Conservation (phyloP, 1,140 invertebrate genomes). For the Radopholus similis region DNA sequence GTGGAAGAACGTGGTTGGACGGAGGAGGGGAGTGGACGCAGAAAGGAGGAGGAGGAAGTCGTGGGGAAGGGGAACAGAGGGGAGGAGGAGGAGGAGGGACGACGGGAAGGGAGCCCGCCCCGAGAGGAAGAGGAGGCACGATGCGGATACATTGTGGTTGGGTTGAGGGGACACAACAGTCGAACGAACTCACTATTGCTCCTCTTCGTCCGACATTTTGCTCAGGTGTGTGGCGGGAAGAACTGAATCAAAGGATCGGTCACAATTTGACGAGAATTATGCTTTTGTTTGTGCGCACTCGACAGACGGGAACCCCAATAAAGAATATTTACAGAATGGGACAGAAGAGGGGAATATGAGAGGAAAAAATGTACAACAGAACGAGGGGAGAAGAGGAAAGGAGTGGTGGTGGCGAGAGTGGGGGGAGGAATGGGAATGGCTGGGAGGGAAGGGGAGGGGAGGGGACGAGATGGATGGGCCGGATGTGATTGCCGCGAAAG, state of each 20-base stretch:
- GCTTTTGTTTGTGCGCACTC: too few species aligned
- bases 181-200: slow-evolving; percentile 34
- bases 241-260: not conserved
- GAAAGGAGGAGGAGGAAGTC: not conserved
- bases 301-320: too few species aligned
- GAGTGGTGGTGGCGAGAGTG: not conserved
- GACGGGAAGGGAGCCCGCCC: not conserved
- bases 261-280: too few species aligned
- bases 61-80: not conserved
- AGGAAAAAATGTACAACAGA: not conserved
- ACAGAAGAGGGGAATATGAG: not conserved
- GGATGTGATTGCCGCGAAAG: not conserved
- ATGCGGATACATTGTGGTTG: slow-evolving; percentile 6
- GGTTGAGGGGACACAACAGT: not conserved
- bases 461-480: not conserved
- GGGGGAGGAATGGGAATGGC: not conserved
- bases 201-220: slow-evolving; percentile 34
- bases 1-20: not conserved
- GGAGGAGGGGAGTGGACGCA: not conserved
- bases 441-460: not conserved
- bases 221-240: not conserved
- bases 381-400: not conserved
- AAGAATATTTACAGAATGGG: too few species aligned
- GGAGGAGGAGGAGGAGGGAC: not conserved
- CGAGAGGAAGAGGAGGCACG: not conserved